These are phyloP conservation scores for Pristionchus maxplancki DNA, from an alignment of 2,888 invertebrate species.

Conservation along the genomic window DNA sequence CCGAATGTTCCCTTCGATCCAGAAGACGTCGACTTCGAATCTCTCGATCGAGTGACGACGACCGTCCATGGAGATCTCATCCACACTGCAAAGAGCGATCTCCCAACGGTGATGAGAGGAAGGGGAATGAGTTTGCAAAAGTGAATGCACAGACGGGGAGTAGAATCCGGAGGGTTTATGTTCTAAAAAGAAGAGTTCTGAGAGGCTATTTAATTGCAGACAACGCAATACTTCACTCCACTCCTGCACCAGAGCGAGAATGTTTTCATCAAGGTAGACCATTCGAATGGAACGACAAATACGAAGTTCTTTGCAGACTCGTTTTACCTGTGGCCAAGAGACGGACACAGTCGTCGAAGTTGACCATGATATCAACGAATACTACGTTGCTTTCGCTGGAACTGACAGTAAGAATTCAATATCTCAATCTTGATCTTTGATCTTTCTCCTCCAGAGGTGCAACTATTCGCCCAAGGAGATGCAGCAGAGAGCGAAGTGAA, in stretches of 20 bases:
- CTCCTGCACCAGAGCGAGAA: constrained; percentile 41
- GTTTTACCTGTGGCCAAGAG: constrained; percentile 39
- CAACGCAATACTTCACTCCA: neutral
- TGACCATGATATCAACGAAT: neutral
- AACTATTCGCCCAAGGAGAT: neutral
- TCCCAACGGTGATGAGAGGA: neutral
- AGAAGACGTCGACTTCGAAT: neutral
- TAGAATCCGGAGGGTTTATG: too few species aligned
- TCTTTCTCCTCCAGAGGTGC: constrained; percentile 23
- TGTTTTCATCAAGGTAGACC: constrained; percentile 27
- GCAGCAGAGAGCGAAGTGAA: neutral
- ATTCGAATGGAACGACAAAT: neutral
- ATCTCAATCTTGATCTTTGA: neutral
- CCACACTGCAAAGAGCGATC: constrained; percentile 24
- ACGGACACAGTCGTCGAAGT: neutral
- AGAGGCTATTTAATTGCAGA: constrained; percentile 37
- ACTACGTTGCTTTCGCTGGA: constrained; percentile 35
- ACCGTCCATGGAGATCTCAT: constrained; percentile 46
- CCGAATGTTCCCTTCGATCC: constrained; percentile 12
- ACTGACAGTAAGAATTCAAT: neutral
- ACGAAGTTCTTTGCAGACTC: neutral
- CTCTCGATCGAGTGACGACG: neutral
- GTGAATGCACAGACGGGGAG: too few species aligned
- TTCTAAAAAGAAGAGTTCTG: too few species aligned
- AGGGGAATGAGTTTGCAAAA: too few species aligned